Conservation (phyloP, 2,797 vertebrate genomes). For the Perdix hodgsoniae region DNA sequence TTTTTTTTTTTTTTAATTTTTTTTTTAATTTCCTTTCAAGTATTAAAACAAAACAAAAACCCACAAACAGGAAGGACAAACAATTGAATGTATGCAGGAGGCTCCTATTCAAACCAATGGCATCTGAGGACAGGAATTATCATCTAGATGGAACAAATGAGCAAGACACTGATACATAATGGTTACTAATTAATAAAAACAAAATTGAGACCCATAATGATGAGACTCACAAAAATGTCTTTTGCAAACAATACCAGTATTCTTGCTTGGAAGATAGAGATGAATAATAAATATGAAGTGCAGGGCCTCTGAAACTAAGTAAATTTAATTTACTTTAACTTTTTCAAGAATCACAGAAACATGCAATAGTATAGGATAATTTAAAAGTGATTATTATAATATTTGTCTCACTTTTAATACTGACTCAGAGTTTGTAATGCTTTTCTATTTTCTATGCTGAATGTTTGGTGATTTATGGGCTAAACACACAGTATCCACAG, state of each 20-base stretch:
- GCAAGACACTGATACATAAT: background rate
- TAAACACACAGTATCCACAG: background rate
- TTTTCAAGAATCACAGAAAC: conserved; percentile 1
- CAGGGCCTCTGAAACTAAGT: background rate
- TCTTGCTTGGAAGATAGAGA: background rate
- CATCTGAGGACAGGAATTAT: conserved; percentile 51
- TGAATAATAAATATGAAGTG: background rate
- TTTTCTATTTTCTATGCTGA: background rate
- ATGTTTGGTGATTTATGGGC: background rate
- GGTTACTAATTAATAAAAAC: conserved; percentile 45
- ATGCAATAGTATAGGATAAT: background rate
- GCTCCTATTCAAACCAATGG: conserved; percentile 32
- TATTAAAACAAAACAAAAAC: background rate
- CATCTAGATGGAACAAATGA: conserved; percentile 45
- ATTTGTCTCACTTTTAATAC: background rate
- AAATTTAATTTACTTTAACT: background rate
- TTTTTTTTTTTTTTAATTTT: background rate
- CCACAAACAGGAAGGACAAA: conserved; percentile 16
- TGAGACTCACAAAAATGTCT: conserved; percentile 37
- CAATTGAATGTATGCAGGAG: conserved; percentile 25
- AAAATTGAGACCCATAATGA: background rate
- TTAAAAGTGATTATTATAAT: background rate
- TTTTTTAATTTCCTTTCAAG: background rate
- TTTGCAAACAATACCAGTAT: conserved; percentile 22
- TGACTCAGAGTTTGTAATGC: background rate